Conservation (phyloP, 2,113 vertebrate species). For the Tympanuchus pallidicinctus region DNA sequence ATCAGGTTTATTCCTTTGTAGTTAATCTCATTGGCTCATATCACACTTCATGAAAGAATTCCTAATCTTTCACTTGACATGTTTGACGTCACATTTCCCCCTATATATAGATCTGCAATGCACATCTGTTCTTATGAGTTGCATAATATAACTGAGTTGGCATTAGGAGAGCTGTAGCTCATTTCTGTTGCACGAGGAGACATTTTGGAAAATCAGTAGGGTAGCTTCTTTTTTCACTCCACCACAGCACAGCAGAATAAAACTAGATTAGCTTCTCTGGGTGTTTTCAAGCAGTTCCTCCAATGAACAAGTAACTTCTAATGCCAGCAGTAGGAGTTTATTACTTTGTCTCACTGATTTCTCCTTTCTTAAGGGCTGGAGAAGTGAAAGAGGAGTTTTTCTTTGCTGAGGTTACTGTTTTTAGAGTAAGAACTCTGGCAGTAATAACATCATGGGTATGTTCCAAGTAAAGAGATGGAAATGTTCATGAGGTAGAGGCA, state of each 20-base stretch:
- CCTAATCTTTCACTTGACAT: background rate
- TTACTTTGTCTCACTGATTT: background rate
- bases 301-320: background rate
- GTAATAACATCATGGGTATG: background rate
- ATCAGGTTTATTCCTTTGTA: background rate
- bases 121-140: background rate
- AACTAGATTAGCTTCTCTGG: background rate
- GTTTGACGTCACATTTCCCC: background rate
- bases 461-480: background rate
- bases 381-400: background rate
- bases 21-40: background rate
- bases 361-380: background rate
- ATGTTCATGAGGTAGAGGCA: background rate
- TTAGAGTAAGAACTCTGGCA: background rate
- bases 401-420: background rate
- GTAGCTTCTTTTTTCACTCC: background rate
- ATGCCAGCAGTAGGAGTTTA: background rate
- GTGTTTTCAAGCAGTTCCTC: background rate
- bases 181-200: background rate
- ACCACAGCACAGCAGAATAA: background rate
- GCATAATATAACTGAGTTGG: background rate
- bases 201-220: background rate
- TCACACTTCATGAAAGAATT: background rate
- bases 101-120: background rate
- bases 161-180: background rate